A percentile compares a stretch with the other conserved stretches of the same genome.
phyloP scores from a whole-genome alignment of 1,140 invertebrate genomes.

The Drosophila carrolli region DNA sequence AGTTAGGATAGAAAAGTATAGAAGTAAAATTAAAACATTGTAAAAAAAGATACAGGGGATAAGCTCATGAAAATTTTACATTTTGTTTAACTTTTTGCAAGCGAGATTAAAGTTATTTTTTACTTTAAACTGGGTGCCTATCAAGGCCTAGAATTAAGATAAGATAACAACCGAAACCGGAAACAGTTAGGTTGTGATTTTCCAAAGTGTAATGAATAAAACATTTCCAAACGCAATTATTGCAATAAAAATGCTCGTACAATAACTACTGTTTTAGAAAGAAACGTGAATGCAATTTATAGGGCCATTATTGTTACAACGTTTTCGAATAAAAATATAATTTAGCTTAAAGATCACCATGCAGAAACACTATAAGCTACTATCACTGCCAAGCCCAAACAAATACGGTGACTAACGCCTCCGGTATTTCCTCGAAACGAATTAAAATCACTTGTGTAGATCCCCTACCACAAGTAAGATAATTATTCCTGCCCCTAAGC shows the following conservation, averaged over 20 bases:
- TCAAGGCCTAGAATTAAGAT: background rate
- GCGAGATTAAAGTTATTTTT: slow-evolving; percentile 1
- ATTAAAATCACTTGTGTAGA: slow-evolving; percentile 40
- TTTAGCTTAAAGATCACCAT: no score
- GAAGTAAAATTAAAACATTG: no score
- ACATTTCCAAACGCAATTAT: no score
- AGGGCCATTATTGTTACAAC: no score
- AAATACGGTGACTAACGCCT: slow-evolving; percentile 32
- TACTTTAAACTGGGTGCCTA: background rate
- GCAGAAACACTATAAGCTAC: background rate
- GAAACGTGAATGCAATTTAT: no score
- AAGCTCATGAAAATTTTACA: background rate
- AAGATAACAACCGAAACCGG: background rate
- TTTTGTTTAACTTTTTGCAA: slow-evolving; percentile 2
- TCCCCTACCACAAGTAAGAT: slow-evolving; percentile 29
- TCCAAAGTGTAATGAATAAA: background rate
- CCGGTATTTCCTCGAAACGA: slow-evolving; percentile 53
- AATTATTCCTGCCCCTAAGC: slow-evolving; percentile 15
- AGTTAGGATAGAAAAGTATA: background rate
- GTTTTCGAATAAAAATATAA: no score
- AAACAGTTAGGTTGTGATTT: background rate
- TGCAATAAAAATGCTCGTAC: no score
- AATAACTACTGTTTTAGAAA: no score
- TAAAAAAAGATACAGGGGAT: background rate
- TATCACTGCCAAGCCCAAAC: background rate